Evolutionary conservation across 2,113 vertebrate genomes (phyloP), one percentile per base, ranked within the genome.

Genomic region (Melozone crissalis): DNA sequence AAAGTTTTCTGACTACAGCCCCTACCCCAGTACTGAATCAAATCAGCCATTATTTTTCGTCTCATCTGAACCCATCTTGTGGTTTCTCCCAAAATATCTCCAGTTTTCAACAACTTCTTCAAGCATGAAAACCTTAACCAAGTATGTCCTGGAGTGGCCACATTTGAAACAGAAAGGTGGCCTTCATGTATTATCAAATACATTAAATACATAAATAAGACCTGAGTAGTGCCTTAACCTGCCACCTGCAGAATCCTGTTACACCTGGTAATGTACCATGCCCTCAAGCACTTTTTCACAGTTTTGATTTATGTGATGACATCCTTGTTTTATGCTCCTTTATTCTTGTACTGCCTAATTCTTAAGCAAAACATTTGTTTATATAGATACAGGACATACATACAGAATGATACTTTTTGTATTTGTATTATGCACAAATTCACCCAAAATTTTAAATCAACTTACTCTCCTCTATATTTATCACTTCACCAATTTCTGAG

Each of bases 1-100:
- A 85, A 69, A 5, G 4, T 78, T 74, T 90, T 77, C 41, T 0
- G 0, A 21, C 13, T n/a, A 19, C 6, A 14, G 5, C 0, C 11
- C 1, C 9, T 9, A 12, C 10, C 5, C 1, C 0, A 61, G 6
- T 9, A 73, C 26, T 72, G 19, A 86, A 69, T 20, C 17, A 79
- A 81, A 55, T 6, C 1, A 2, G 18, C 3, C 17, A 28, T 47
- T 59, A 51, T 27, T 74, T 74, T 84, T 65, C 43, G 12, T 57
- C 47, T 67, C 10, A 69, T 59, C 14, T 81, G 43, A 93, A 31
- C 12, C 52, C 54, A 21, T 59, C 28, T 73, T 71, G 18, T 28
- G 15, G 13, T 11, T 72, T 78, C 30, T 78, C 39, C 26, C 4
- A 15, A 78, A 78, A 11, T 12, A 13, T 89, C 37, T 30, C 22